Base-by-base conservation (phyloP, 2,113 vertebrate genomes). In the Oryzias woworae region DNA sequence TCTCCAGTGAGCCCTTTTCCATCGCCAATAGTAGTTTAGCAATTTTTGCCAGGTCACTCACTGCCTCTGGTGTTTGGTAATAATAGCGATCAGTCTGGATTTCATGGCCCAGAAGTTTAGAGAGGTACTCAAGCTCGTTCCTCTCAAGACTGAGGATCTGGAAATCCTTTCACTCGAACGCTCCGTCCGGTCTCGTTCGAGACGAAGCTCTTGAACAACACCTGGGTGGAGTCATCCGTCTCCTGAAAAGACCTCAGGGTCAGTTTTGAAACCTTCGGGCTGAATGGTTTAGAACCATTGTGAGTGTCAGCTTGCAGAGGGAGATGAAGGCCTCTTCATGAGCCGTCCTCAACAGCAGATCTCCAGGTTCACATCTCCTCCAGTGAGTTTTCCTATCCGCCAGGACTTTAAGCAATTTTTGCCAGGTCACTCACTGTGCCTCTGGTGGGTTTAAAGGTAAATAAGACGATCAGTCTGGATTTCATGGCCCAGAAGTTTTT, bases 71-170 rank as follows among this genome's bases (percentile, higher is more conserved):
- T 1, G 36, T 45, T 7, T 57, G 66, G 53, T 86, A 88, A 6
- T 72, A 87, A 1, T 83, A 55, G 24, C 58, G 43, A 8, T 86
- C 70, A 0, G 78, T 8, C 2, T 12, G 66, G 24, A 89, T 76
- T 55, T 85, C 54, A 1, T 60, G 77, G 6, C 85, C 77, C 23
- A 88, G 50, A 36, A 85, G 66, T 17, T 85, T 75, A 5, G 71
- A 66, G 3, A 90, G 68, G 3, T 84, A 77, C 18, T 46, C 12
- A 0, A 87, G 70, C 69, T 88, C 72, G 0, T 87, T 58, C 0
- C 87, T 84, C 67, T 86, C 81, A 16, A 89, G 43, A 61, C 81
- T 78, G 7, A 89, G 84, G 20, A n/a, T n/a, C n/a, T n/a, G n/a
- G n/a, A 89, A 2, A 86, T 10, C 72, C 82, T 84, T 16, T 85